These are phyloP conservation scores for Cyclina sinensis DNA, from an alignment of 1,140 invertebrate species.

Conservation along the genomic window DNA sequence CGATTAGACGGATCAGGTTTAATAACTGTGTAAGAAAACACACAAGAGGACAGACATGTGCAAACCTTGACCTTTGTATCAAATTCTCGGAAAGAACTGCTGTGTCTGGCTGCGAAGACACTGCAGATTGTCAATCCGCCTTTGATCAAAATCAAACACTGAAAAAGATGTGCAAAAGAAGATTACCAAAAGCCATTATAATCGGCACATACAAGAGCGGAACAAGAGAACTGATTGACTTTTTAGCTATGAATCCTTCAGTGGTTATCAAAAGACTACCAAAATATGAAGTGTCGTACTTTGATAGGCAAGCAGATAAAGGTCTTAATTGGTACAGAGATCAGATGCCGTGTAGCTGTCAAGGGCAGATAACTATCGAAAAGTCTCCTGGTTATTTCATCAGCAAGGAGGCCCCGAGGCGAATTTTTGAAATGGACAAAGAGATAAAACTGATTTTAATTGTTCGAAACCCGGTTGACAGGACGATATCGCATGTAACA, in stretches of 20 bases:
- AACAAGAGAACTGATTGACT: conserved; percentile 54
- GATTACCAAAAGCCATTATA: conserved; percentile 30
- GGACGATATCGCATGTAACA: conserved; percentile 45
- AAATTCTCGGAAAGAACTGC: not conserved
- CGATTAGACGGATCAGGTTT: not conserved
- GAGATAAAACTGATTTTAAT: conserved; percentile 61
- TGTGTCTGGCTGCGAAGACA: not conserved
- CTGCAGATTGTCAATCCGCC: not conserved
- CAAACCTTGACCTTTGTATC: not conserved
- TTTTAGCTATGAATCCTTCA: conserved; percentile 49
- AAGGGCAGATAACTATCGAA: conserved; percentile 60
- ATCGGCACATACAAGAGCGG: conserved; percentile 58
- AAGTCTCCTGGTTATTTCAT: conserved; percentile 63
- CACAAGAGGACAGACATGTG: not conserved
- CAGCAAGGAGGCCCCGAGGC: not conserved
- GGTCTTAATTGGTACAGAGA: conserved; percentile 29
- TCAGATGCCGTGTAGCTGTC: conserved; percentile 17
- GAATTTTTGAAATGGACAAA: conserved; percentile 44
- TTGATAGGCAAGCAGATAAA: conserved; percentile 48
- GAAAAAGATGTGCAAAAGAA: not conserved
- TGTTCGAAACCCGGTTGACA: conserved; percentile 51
- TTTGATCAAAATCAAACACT: no score
- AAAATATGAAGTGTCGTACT: conserved; percentile 47
- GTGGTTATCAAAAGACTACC: conserved; percentile 18
- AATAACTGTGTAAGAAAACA: not conserved